Conservation (phyloP, 1,140 invertebrate species). For the Panulirus ornatus region DNA sequence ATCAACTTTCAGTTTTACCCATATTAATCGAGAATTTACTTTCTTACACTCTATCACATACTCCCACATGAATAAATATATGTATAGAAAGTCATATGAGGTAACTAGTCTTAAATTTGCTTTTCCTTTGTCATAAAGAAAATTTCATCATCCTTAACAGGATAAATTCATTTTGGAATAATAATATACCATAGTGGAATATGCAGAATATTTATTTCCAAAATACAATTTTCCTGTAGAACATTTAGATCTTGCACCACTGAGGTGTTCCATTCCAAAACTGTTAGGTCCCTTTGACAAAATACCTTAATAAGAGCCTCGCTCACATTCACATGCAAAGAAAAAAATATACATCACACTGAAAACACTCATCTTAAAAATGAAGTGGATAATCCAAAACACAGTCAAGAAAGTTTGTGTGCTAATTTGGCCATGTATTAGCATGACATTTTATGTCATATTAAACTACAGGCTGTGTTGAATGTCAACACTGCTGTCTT, state of each 20-base stretch:
- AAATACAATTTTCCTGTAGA: not conserved
- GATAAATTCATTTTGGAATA: no score
- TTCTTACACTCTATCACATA: no score
- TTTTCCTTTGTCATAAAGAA: no score
- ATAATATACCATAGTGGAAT: not conserved
- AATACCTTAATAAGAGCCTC: no score
- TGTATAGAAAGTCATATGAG: no score
- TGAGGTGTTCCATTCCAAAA: not conserved
- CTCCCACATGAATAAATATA: no score
- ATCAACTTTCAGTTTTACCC: no score
- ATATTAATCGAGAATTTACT: no score
- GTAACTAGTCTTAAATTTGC: no score
- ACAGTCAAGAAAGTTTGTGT: not conserved
- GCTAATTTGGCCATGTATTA: not conserved
- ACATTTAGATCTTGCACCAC: not conserved
- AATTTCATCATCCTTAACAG: no score
- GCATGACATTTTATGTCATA: not conserved
- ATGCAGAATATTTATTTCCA: not conserved
- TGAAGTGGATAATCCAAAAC: not conserved
- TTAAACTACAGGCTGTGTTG: not conserved
- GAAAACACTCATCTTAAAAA: not conserved
- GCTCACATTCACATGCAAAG: no score
- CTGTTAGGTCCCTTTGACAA: not conserved
- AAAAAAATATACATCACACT: no score
- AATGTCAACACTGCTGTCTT: not conserved